Conservation (phyloP, 2,797 vertebrate genomes). For the Fratercula arctica region DNA sequence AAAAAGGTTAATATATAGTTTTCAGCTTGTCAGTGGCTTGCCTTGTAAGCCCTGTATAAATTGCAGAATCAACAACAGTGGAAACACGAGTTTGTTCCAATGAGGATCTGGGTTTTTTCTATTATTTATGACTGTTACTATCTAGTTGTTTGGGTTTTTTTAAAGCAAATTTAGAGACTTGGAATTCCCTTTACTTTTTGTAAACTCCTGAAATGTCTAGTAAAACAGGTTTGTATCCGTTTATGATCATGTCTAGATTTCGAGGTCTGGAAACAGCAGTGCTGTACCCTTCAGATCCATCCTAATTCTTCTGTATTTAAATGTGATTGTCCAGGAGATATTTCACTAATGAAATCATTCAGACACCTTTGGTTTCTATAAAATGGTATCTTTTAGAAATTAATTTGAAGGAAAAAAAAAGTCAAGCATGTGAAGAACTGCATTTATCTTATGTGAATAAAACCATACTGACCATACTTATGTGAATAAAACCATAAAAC, state of each 20-base stretch:
- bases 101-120: rapidly evolving
- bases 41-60: background rate
- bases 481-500: too few relatives aligned
- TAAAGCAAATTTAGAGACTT: background rate
- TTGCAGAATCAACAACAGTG: background rate
- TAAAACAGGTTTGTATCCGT: background rate
- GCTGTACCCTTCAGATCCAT: background rate
- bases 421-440: background rate
- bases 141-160: background rate
- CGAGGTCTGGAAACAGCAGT: background rate
- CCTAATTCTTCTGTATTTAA: background rate
- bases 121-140: background rate
- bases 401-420: background rate
- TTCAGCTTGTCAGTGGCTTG: background rate
- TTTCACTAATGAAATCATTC: background rate
- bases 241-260: background rate
- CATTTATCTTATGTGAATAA: background rate
- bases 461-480: background rate
- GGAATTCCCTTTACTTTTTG: background rate
- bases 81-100: background rate
- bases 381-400: background rate
- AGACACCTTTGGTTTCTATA: background rate
- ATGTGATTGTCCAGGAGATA: background rate
- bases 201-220: background rate
- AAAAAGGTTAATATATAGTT: background rate